Base-by-base conservation (phyloP, 2,888 invertebrate species). In the Oscheius myriophilus region DNA sequence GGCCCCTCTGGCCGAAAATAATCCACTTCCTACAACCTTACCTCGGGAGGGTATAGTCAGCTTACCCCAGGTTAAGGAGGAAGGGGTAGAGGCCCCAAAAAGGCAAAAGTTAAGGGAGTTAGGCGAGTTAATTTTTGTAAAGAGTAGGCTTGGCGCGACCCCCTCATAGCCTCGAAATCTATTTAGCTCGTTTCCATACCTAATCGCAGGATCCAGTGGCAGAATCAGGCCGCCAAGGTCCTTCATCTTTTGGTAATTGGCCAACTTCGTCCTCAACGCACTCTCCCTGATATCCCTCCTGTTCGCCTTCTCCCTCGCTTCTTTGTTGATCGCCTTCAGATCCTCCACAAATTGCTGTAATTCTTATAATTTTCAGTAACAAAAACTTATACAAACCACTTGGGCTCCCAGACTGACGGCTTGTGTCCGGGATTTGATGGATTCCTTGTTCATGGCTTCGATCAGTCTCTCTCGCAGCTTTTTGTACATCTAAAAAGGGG, bases 181-280 rank as follows among this genome's bases (percentile, higher is more conserved):
- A 33, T 9, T 3, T 33, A 3, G 9, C 33, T 33, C 33, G 3
- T 9, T 33, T 3, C 33, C 23, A 14, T 16, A 69, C 65, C 91
- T 91, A 26, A 96, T 91, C 79, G 91, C 92, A 0, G 98, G 97
- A 89, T 98, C 96, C 14, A 98, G 87, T 0, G 97, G 96, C 84
- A 97, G 92, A 0, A 95, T 94, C 86, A 97, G 91, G 0, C 94
- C 92, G 79, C 96, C 95, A 87, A 96, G 94, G 87, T 91, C 71
- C 0, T 46, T 25, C 73, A 79, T 63, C 18, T 67, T 59, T 54
- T 61, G 70, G 18, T 71, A 73, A 39, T 71, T 45, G 0, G 68
- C 65, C 41, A 78, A 49, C 59, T 72, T 51, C 9, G 78, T 78
- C n/a, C 75, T 55, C 57, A 79, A 59, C 26, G 71, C 65, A 0